Evolutionary conservation across 2,113 vertebrate genomes (phyloP).

Genomic region (Edolisoma coerulescens): DNA sequence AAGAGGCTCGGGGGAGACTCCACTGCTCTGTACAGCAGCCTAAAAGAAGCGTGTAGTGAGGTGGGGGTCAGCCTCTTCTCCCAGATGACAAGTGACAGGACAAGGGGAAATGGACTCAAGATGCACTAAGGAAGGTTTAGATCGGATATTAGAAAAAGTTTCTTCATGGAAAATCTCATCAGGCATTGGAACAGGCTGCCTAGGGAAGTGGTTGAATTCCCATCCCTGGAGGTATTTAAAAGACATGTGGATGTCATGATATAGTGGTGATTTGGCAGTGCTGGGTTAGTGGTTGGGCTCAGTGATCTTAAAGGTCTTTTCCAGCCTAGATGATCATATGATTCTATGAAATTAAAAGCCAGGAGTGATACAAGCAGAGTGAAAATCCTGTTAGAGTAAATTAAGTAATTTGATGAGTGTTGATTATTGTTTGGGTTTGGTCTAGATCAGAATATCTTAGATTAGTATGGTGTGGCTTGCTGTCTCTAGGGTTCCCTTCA

Average conservation of each 20-base stretch:
- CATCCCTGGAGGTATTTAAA: neutral
- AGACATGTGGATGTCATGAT: neutral
- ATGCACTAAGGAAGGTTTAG: neutral
- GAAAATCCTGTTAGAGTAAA: neutral
- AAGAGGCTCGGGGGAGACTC: neutral
- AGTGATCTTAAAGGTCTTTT: neutral
- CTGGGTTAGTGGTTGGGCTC: neutral
- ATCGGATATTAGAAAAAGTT: rapidly evolving
- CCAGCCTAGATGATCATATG: neutral
- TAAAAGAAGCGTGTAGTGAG: neutral
- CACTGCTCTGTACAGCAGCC: neutral
- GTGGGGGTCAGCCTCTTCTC: rapidly evolving
- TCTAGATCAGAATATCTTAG: neutral
- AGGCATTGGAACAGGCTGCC: neutral
- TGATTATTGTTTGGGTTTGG: neutral
- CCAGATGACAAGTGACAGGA: neutral
- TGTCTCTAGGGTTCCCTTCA: neutral
- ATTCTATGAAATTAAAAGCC: neutral
- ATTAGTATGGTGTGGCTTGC: neutral
- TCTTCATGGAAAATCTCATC: neutral
- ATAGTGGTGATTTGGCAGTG: neutral
- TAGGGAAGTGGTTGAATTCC: neutral
- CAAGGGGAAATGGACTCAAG: neutral
- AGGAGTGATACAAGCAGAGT: neutral
- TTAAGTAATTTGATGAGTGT: neutral